A percentile compares a stretch with the other conserved stretches of the same genome.
Evolutionary conservation across 2,888 invertebrate species (phyloP).

Genomic region (Xylophagus ater): DNA sequence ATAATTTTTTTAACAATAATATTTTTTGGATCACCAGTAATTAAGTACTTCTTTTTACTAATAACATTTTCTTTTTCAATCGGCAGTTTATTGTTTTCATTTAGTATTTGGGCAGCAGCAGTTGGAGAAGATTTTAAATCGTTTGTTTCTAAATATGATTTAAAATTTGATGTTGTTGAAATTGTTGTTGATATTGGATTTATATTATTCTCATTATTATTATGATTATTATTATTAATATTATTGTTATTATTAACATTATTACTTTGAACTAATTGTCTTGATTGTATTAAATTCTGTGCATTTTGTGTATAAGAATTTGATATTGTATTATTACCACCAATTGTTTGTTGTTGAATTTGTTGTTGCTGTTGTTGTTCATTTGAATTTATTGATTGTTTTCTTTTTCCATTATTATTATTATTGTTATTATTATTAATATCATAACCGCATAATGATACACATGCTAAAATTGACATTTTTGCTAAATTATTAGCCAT

Average conservation of each 20-base stretch:
- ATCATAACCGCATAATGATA: conserved; percentile 66
- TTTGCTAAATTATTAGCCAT: conserved; percentile 87
- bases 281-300: conserved; percentile 34
- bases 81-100: conserved; percentile 11
- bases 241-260: conserved; percentile 17
- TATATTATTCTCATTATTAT: too few relatives aligned
- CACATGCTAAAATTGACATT: conserved; percentile 72
- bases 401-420: conserved; percentile 22
- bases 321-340: conserved; percentile 5
- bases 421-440: conserved; percentile 10
- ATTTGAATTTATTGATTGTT: conserved; percentile 12
- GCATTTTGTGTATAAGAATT: conserved; percentile 36
- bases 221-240: too few relatives aligned
- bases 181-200: too few relatives aligned
- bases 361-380: conserved; percentile 17
- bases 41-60: conserved; percentile 27
- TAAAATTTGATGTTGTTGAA: conserved; percentile 6
- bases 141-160: background rate
- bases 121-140: conserved; percentile 3
- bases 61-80: conserved; percentile 23
- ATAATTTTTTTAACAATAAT: conserved; percentile 51
- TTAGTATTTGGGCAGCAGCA: conserved; percentile 4
- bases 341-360: conserved; percentile 11
- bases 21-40: conserved; percentile 40
- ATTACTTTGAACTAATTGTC: conserved; percentile 29